These are phyloP conservation scores for Tiliqua scincoides DNA, from an alignment of 2,113 vertebrate species.

Conservation along the genomic window DNA sequence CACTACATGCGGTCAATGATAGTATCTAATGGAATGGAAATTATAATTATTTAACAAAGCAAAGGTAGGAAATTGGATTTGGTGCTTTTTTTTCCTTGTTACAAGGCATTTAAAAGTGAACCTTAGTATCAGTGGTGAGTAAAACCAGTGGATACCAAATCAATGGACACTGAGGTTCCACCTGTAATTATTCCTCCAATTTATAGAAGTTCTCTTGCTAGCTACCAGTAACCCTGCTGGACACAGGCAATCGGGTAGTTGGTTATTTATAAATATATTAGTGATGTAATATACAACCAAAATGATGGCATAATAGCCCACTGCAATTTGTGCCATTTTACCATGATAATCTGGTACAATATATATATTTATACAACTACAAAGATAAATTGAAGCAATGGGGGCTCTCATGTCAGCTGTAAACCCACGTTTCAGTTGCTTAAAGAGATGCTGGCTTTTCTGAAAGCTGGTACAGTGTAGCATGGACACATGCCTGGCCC, in stretches of 20 bases:
- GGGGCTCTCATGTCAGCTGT: background rate
- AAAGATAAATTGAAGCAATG: background rate
- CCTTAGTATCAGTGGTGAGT: no score
- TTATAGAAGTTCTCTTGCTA: background rate
- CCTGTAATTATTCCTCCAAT: background rate
- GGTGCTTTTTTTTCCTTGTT: no score
- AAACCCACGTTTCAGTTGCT: background rate
- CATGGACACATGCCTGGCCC: no score
- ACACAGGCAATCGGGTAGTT: background rate
- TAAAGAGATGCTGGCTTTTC: background rate
- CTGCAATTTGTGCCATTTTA: background rate
- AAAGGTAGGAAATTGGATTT: no score
- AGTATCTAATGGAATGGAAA: no score
- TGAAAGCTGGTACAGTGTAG: background rate
- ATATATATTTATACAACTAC: background rate
- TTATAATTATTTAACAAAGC: no score
- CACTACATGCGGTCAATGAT: no score
- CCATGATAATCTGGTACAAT: background rate
- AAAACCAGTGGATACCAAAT: no score
- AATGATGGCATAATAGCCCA: background rate
- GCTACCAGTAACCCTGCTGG: background rate
- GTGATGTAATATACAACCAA: background rate
- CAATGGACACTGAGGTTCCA: no score
- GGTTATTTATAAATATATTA: background rate
- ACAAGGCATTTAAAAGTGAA: no score